Evolutionary conservation across 2,113 vertebrate genomes (phyloP).

Genomic region (Ascaphus truei): DNA sequence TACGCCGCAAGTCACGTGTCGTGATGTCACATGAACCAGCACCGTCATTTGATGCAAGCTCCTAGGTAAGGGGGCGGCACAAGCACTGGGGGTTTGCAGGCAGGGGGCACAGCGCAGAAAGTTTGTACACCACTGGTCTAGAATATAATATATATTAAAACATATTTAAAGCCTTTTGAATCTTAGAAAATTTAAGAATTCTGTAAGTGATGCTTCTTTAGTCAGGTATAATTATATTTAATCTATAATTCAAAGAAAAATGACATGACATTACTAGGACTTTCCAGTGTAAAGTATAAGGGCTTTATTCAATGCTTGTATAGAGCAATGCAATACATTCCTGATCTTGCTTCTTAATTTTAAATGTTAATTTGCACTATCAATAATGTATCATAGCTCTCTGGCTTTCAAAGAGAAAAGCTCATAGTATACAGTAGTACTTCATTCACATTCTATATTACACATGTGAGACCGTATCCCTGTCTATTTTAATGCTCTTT

Average conservation of each 20-base stretch:
- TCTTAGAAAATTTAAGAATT: no score
- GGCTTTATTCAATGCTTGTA: conserved; percentile 63
- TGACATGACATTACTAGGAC: conserved; percentile 58
- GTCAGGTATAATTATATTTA: no score
- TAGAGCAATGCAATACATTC: conserved; percentile 46
- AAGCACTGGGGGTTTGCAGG: no score
- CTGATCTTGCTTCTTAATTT: conserved; percentile 74
- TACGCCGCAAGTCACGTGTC: no score
- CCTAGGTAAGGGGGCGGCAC: no score
- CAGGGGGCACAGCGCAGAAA: no score
- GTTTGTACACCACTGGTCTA: no score
- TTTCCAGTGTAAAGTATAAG: conserved; percentile 57
- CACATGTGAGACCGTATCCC: conserved; percentile 63
- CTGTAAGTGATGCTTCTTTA: no score
- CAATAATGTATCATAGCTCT: conserved; percentile 71
- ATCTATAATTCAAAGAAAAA: conserved; percentile 45
- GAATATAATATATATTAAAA: no score
- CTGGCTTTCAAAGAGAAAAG: conserved; percentile 65
- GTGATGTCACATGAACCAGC: no score
- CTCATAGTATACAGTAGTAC: conserved; percentile 50
- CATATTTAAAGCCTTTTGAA: no score
- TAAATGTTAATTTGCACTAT: conserved; percentile 73
- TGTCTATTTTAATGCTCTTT: conserved; percentile 56
- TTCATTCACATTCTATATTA: conserved; percentile 58
- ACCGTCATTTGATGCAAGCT: no score